Conservation (phyloP, 2,113 vertebrate genomes). For the Edolisoma coerulescens region DNA sequence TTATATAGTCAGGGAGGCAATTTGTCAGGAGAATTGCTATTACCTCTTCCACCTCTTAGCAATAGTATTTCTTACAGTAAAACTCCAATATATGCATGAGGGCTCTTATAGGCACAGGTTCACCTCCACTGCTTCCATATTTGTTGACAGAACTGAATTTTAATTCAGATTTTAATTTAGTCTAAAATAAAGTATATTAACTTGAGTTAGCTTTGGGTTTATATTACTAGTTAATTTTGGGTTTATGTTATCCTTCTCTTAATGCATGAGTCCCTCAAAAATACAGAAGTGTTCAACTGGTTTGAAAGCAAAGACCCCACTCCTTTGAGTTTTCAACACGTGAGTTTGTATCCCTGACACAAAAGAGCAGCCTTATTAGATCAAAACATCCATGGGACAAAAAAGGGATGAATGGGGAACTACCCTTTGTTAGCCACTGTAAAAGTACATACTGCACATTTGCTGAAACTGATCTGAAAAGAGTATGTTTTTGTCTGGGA, state of each 20-base stretch:
- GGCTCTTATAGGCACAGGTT: background rate
- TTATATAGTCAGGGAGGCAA: conserved; percentile 20
- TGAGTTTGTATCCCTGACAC: background rate
- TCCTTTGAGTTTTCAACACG: background rate
- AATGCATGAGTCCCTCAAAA: background rate
- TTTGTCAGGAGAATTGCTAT: conserved; percentile 8
- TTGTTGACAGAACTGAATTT: background rate
- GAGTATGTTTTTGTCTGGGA: background rate
- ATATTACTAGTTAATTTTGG: background rate
- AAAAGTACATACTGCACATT: background rate
- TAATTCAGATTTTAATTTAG: background rate
- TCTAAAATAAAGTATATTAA: background rate
- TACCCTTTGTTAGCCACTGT: background rate
- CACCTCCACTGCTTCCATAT: background rate
- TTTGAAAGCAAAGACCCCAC: background rate
- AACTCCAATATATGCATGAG: background rate
- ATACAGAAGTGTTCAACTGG: background rate
- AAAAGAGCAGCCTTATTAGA: background rate
- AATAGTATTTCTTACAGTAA: background rate
- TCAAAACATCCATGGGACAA: background rate
- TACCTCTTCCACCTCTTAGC: background rate
- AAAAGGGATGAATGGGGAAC: background rate
- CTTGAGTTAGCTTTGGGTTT: background rate
- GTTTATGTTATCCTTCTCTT: background rate
- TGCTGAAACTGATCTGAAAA: background rate